Evolutionary conservation across 2,113 vertebrate genomes (phyloP).

Genomic region (Leucopsar rothschildi): DNA sequence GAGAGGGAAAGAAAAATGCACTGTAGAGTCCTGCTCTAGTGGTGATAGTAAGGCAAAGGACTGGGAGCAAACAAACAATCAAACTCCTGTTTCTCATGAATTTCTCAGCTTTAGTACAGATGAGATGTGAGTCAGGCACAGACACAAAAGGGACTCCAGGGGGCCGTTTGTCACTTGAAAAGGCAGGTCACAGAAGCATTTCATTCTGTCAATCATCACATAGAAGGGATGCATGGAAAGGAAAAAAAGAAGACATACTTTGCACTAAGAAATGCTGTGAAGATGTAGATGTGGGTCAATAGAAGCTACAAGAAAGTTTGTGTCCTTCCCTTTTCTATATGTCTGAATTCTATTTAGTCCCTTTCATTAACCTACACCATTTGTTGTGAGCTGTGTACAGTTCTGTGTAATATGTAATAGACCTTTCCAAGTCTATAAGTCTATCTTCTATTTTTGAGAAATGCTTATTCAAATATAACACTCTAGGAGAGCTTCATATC

Average conservation of each 20-base stretch:
- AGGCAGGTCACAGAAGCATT: background rate
- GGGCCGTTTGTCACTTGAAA: background rate
- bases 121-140: background rate
- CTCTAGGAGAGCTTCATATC: background rate
- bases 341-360: background rate
- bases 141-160: background rate
- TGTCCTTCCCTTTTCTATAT: background rate
- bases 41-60: background rate
- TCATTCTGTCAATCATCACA: background rate
- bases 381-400: background rate
- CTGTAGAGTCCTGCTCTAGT: background rate
- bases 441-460: background rate
- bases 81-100: accelerated
- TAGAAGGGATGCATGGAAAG: background rate
- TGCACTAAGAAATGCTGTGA: background rate
- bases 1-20: background rate
- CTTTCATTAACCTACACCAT: background rate
- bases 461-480: background rate
- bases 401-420: background rate
- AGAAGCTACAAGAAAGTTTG: background rate
- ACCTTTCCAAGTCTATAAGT: background rate
- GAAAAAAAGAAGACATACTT: background rate
- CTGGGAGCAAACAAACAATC: background rate
- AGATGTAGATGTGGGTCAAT: background rate
- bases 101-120: background rate